phyloP scores from a whole-genome alignment of 2,888 invertebrate genomes.

The Steinernema carpocapsae region DNA sequence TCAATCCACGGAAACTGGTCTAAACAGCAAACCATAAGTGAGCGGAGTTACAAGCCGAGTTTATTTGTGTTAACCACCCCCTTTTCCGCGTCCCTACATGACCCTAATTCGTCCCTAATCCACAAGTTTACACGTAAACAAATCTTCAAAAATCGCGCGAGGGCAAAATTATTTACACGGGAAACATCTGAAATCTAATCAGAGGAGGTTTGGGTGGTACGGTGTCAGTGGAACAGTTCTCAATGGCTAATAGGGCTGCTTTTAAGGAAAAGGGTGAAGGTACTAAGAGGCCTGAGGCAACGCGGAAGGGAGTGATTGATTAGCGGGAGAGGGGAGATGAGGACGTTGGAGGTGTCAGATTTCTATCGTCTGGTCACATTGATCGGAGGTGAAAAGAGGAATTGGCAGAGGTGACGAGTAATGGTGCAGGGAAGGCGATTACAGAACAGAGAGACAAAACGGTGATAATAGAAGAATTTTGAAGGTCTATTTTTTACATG shows the following conservation, averaged over 20 bases:
- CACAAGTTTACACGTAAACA: slow-evolving; percentile 23
- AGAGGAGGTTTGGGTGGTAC: slow-evolving; percentile 1
- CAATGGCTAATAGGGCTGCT: background rate
- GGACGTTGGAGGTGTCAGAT: slow-evolving; percentile 8
- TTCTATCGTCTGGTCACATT: background rate
- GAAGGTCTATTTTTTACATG: background rate
- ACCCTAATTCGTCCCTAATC: slow-evolving; percentile 1
- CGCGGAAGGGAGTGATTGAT: too few relatives aligned
- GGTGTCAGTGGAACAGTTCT: background rate
- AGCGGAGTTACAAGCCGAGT: background rate
- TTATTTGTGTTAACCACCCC: background rate
- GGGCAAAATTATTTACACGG: background rate
- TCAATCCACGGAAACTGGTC: slow-evolving; percentile 17
- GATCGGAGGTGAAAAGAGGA: background rate
- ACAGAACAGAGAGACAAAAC: background rate
- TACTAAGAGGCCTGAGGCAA: slow-evolving; percentile 5
- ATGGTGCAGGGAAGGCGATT: background rate
- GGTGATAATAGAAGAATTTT: background rate
- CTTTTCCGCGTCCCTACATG: background rate
- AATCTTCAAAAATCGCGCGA: background rate
- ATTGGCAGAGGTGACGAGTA: background rate
- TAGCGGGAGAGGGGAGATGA: background rate
- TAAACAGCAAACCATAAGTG: slow-evolving; percentile 4
- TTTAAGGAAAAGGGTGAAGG: background rate
- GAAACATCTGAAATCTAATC: background rate